Evolutionary conservation across 2,888 invertebrate species (phyloP), one percentile per base, ranked within the genome.

Genomic region (Tetranychus truncatus): DNA sequence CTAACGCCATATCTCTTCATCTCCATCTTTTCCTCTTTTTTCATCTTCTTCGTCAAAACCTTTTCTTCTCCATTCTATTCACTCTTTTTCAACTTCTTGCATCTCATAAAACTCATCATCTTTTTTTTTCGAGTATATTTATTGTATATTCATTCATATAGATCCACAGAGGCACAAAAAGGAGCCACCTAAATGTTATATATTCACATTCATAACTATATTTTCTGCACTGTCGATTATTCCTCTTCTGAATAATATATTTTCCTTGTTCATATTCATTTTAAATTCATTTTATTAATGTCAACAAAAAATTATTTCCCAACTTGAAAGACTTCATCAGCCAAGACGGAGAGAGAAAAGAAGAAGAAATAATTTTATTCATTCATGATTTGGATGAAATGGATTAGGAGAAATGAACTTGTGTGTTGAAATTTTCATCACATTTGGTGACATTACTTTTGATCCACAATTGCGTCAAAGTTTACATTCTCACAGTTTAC

Each of bases 31-130:
- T 7, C 66, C 18, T 20, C 66, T 69, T 24, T 24, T 24, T 9
- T 21, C 69, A 69, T 69, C 69, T 8, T 20, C 24, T 11, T 69
- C 69, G 6, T 24, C 11, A 24, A 8, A 8, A 18, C 4, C 4
- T 21, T 69, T 24, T 21, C 20, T 0, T 69, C 69, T 69, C 20
- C 20, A 4, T 66, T 11, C 20, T 11, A 1, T 20, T 66, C 11
- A 11, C 66, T 66, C 66, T 66, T 66, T 66, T n/a, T 66, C n/a
- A n/a, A 66, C n/a, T n/a, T 66, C 66, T 66, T 34, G 34, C 34
- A 34, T 55, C 55, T 55, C 55, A 55, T 55, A 9, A 55, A 55
- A 34, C 34, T 34, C 55, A 55, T 55, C 55, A 15, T 55, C 55
- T 55, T 55, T 2, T 55, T 55, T 2, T 55, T 55, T 15, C 9